Conservation (phyloP, 2,888 invertebrate species). For the Tachina lurida region DNA sequence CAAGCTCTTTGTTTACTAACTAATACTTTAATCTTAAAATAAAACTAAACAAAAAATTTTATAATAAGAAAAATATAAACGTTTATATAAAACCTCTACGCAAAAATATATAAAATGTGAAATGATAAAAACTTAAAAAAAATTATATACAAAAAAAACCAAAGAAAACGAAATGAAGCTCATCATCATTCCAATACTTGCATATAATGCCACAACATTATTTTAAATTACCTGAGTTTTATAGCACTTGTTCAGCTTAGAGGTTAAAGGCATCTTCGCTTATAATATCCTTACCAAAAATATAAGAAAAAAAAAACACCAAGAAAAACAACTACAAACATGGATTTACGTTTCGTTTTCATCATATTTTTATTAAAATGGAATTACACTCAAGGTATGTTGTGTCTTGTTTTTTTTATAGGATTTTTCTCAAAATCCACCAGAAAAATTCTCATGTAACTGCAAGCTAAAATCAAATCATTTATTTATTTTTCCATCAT, state of each 20-base stretch:
- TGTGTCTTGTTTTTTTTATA: background rate
- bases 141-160: background rate
- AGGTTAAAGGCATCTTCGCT: background rate
- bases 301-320: background rate
- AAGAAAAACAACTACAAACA: slow-evolving; percentile 71
- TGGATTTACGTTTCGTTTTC: slow-evolving; percentile 80
- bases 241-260: background rate
- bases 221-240: background rate
- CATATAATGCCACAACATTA: background rate
- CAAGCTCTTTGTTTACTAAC: slow-evolving; percentile 29
- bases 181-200: background rate
- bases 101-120: slow-evolving; percentile 8
- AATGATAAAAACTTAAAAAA: slow-evolving; percentile 1
- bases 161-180: slow-evolving; percentile 21
- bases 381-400: slow-evolving; percentile 80
- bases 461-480: background rate
- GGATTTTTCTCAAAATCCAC: background rate
- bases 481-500: slow-evolving; percentile 6
- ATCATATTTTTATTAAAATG: slow-evolving; percentile 81
- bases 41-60: slow-evolving; percentile 19
- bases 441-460: background rate
- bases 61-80: slow-evolving; percentile 23
- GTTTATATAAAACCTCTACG: slow-evolving; percentile 20
- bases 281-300: slow-evolving; percentile 16
- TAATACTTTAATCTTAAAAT: slow-evolving; percentile 20